Evolutionary conservation across 2,113 vertebrate genomes (phyloP), one percentile per base, ranked within the genome.

Genomic region (Eurypyga helias): DNA sequence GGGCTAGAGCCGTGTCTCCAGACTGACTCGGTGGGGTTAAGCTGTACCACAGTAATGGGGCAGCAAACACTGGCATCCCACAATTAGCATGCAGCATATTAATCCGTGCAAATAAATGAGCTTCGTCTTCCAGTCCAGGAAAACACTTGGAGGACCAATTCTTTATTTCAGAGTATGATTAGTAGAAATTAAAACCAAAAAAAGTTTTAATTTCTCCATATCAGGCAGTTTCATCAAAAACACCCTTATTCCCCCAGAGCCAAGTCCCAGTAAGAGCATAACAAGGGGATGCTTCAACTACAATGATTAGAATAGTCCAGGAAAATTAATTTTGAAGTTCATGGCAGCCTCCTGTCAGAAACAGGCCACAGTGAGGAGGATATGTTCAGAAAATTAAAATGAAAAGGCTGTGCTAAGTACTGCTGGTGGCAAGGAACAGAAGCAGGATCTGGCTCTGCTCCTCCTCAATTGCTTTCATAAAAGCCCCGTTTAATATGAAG

Each of bases 131-230:
- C 78, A 81, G 85, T 89, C 96, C 96, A 96, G 92, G 75, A 96
- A 78, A 95, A 66, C 76, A 79, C 96, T 91, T 94, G 87, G 60
- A 96, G 96, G 97, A 96, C 58, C 83, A 95, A 96, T 96, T 94
- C 87, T 96, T 96, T 96, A 96, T 73, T 96, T 94, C 89, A 97
- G 80, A 41, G 66, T 18, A 46, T 80, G 87, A 97, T 97, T 97
- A 97, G 89, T 95, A 91, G 91, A 96, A 88, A 97, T 97, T 97
- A 97, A 97, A 96, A 69, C 55, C 78, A 81, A 38, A 96, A 95
- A 90, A 93, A 96, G 78, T 90, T 97, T 91, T 78, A 93, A 94
- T 89, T 97, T 92, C 28, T 26, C 71, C 79, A 81, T 45, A 95
- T 86, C n/a, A 54, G 55, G 77, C 79, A 41, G 75, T 82, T 86